Conservation (phyloP, 2,797 vertebrate genomes). For the Echiichthys vipera region DNA sequence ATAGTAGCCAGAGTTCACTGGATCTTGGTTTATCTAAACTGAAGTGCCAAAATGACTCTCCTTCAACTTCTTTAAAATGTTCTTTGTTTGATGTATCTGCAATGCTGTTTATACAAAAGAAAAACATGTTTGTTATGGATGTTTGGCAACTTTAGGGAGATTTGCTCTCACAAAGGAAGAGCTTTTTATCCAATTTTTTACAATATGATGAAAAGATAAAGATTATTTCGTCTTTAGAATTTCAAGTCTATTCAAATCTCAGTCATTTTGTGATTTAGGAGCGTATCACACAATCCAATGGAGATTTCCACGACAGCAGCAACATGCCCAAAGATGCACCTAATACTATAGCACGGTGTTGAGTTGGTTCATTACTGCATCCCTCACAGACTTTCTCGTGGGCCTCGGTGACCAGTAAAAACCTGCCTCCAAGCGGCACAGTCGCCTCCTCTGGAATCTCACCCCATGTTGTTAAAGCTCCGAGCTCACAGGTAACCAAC, state of each 20-base stretch:
- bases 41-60: background rate
- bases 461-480: constrained; percentile 96
- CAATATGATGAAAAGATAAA: background rate
- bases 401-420: constrained; percentile 99
- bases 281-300: background rate
- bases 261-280: background rate
- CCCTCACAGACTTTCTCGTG: constrained; percentile 96
- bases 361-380: constrained; percentile 75
- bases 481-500: constrained; percentile 96
- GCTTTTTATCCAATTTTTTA: background rate
- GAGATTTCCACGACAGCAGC: background rate
- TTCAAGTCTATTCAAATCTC: background rate
- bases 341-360: background rate
- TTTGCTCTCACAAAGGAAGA: background rate
- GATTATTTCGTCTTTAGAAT: background rate
- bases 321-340: background rate
- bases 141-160: background rate
- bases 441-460: constrained; percentile 95
- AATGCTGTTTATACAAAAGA: background rate
- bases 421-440: constrained; percentile 96
- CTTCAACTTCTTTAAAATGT: background rate
- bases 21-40: background rate
- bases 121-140: background rate
- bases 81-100: background rate
- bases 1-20: background rate